These are phyloP conservation scores for Acanthosepion lycidas DNA, from an alignment of 2,888 invertebrate species.

Conservation along the genomic window DNA sequence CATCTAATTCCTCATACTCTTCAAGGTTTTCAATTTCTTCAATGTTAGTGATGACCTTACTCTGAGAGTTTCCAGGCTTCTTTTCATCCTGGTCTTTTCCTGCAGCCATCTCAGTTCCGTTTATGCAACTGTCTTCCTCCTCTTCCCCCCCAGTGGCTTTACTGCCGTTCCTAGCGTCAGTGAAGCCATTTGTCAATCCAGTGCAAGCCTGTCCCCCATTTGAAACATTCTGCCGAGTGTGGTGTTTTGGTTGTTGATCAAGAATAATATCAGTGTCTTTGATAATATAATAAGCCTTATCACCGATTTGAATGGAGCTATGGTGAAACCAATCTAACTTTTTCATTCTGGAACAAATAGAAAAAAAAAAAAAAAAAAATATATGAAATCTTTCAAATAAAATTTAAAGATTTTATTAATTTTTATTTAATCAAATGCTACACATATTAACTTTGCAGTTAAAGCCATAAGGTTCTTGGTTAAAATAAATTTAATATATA, in stretches of 20 bases:
- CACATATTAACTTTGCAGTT: too few relatives aligned
- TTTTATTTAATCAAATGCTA: too few relatives aligned
- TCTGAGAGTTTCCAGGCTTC: slow-evolving; percentile 48
- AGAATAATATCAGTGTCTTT: slow-evolving; percentile 83
- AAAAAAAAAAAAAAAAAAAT: slow-evolving; percentile 42
- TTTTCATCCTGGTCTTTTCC: background rate
- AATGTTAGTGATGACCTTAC: slow-evolving; percentile 48
- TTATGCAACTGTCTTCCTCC: slow-evolving; percentile 35
- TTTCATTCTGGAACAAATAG: slow-evolving; percentile 79
- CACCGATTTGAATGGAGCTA: slow-evolving; percentile 90
- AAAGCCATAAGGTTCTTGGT: too few relatives aligned
- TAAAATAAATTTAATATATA: too few relatives aligned
- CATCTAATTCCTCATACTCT: slow-evolving; percentile 56
- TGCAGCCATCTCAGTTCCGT: slow-evolving; percentile 37
- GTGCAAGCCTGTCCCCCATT: slow-evolving; percentile 41
- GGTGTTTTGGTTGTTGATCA: slow-evolving; percentile 59
- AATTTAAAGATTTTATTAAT: background rate
- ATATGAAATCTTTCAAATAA: background rate
- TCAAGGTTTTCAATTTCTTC: slow-evolving; percentile 53
- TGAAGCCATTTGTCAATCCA: slow-evolving; percentile 34
- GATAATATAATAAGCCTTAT: slow-evolving; percentile 88
- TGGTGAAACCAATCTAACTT: slow-evolving; percentile 88
- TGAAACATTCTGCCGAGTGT: slow-evolving; percentile 56
- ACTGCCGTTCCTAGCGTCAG: slow-evolving; percentile 12
- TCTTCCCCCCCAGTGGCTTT: slow-evolving; percentile 43